Percentiles rank a stretch among this genome's conserved stretches.
phyloP scores from a whole-genome alignment of 2,888 invertebrate species.

The Gibbula magus region DNA sequence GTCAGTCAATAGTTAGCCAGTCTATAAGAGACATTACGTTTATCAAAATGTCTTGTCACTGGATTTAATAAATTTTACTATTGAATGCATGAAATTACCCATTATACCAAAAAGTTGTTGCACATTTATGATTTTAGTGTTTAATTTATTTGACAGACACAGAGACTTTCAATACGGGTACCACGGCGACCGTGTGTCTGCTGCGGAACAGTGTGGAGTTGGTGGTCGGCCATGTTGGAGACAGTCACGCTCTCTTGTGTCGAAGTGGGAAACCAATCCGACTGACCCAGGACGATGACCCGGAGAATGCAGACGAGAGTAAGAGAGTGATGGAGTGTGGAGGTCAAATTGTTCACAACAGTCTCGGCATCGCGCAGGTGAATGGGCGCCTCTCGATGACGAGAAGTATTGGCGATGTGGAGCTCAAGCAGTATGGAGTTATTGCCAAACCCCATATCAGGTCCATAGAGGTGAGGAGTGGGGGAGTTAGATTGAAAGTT shows the following conservation, averaged over 20 bases:
- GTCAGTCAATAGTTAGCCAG: no score
- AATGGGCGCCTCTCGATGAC: constrained; percentile 78
- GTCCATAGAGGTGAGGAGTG: constrained; percentile 70
- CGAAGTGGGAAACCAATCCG: constrained; percentile 75
- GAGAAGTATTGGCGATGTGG: constrained; percentile 77
- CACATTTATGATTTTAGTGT: no score
- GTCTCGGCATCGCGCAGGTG: constrained; percentile 74
- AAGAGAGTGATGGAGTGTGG: constrained; percentile 74
- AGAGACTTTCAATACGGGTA: constrained; percentile 72
- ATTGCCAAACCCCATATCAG: constrained; percentile 75
- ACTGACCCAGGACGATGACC: constrained; percentile 77
- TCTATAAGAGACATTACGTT: no score
- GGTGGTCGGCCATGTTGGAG: constrained; percentile 77
- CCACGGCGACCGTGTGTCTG: constrained; percentile 78
- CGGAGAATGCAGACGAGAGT: constrained; percentile 75
- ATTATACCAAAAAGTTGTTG: no score
- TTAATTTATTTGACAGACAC: constrained; percentile 37
- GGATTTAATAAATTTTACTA: no score
- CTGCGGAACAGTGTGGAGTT: constrained; percentile 76
- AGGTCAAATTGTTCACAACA: constrained; percentile 74
- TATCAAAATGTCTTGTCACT: no score
- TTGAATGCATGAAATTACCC: no score
- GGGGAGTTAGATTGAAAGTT: no score
- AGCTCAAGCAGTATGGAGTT: constrained; percentile 77
- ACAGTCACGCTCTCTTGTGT: constrained; percentile 77